phyloP scores from a whole-genome alignment of 2,797 vertebrate genomes.

The Periparus ater region DNA sequence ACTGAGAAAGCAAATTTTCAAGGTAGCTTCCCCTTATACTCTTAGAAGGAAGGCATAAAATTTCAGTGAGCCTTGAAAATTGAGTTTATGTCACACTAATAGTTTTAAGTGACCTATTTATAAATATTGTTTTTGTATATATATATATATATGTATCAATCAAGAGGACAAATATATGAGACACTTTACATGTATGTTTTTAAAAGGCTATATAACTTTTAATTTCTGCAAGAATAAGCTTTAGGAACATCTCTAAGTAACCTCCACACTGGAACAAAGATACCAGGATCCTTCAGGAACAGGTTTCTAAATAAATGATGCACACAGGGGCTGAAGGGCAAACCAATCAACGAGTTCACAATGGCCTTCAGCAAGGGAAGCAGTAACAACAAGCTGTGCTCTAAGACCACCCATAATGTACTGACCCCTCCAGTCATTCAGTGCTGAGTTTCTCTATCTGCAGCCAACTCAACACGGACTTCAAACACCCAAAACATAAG shows the following conservation, averaged over 20 bases:
- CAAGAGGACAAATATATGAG: background rate
- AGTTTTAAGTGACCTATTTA: background rate
- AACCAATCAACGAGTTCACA: background rate
- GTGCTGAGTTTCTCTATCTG: background rate
- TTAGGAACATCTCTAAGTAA: background rate
- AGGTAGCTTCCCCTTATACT: background rate
- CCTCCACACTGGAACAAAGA: background rate
- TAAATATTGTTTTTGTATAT: background rate
- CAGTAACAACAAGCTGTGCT: background rate
- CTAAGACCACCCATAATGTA: background rate
- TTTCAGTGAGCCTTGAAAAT: background rate
- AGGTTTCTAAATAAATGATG: background rate
- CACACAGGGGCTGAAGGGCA: rapidly evolving
- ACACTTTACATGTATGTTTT: background rate
- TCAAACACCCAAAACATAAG: background rate
- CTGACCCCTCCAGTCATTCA: background rate
- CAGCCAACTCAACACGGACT: background rate
- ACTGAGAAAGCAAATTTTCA: background rate
- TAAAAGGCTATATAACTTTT: background rate
- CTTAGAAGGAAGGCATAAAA: background rate
- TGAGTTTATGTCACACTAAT: background rate
- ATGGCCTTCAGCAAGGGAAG: background rate
- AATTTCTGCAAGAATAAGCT: background rate
- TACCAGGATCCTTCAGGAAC: background rate
- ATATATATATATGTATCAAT: background rate